phyloP scores from a whole-genome alignment of 2,888 invertebrate genomes.

The Ichneumoninae sp. region DNA sequence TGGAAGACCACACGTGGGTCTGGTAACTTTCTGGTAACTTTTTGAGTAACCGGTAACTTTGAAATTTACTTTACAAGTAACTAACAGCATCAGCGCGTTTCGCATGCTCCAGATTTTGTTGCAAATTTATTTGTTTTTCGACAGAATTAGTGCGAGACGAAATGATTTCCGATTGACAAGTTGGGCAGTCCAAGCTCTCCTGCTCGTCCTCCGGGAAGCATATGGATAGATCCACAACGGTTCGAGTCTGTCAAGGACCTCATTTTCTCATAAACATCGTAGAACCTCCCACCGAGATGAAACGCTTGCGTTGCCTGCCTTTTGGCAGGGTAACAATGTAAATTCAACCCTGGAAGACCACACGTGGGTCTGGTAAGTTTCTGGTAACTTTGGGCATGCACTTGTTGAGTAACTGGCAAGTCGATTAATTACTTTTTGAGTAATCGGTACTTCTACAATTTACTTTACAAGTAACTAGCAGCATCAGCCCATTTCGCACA shows the following conservation, averaged over 20 bases:
- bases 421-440: too few relatives aligned
- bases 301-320: not conserved
- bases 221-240: constrained; percentile 48
- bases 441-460: too few relatives aligned
- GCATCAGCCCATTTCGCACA: too few relatives aligned
- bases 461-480: too few relatives aligned
- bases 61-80: too few relatives aligned
- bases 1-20: not conserved
- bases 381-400: too few relatives aligned
- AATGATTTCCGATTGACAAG: constrained; percentile 61
- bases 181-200: constrained; percentile 44
- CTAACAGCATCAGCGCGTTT: too few relatives aligned
- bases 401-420: too few relatives aligned
- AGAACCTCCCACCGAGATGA: not conserved
- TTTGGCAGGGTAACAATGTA: not conserved
- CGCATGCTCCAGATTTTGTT: too few relatives aligned
- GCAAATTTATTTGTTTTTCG: not conserved
- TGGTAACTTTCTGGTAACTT: too few relatives aligned
- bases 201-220: constrained; percentile 18
- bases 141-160: constrained; percentile 50
- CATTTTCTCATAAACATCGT: constrained; percentile 29
- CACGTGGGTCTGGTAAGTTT: not conserved
- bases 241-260: constrained; percentile 62
- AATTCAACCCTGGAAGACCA: not conserved
- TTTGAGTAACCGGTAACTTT: too few relatives aligned